phyloP scores from a whole-genome alignment of 2,113 vertebrate species.

The Bagarius yarrelli region DNA sequence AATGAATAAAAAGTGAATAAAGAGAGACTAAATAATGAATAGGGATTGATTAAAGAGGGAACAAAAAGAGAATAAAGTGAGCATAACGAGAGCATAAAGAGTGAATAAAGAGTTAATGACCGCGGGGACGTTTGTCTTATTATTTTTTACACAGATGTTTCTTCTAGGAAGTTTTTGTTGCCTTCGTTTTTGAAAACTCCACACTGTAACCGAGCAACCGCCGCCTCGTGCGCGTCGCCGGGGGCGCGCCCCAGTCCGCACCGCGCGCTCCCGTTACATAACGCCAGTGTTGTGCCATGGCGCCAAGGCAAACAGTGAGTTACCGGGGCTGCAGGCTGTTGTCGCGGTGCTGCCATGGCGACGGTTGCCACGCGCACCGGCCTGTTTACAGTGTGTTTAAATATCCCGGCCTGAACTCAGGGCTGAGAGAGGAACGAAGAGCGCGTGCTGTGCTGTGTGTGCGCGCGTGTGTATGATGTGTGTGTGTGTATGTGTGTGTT shows the following conservation, averaged over 20 bases:
- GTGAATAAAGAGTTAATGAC: background rate
- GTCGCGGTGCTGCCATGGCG: conserved; percentile 48
- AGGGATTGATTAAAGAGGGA: too few species aligned
- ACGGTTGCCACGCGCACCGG: conserved; percentile 53
- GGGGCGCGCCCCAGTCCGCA: conserved; percentile 29
- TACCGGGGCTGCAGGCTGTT: conserved; percentile 49
- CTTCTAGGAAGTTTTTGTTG: conserved; percentile 54
- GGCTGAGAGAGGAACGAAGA: conserved; percentile 29
- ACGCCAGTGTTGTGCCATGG: conserved; percentile 52
- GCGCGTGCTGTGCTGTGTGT: background rate
- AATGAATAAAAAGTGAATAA: background rate
- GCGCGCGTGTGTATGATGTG: background rate
- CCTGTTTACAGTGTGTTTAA: conserved; percentile 57
- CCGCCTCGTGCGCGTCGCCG: conserved; percentile 35
- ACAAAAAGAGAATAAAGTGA: too few species aligned
- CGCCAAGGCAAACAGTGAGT: conserved; percentile 51
- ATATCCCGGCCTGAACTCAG: conserved; percentile 47
- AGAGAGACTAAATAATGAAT: background rate
- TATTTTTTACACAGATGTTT: conserved; percentile 46
- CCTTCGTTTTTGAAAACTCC: conserved; percentile 46
- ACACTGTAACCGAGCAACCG: conserved; percentile 48
- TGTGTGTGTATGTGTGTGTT: background rate
- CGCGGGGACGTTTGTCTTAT: conserved; percentile 11
- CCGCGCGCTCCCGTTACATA: conserved; percentile 49
- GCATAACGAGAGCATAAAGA: background rate